Base-by-base conservation (phyloP, 2,113 vertebrate species). In the Myxocyprinus asiaticus region DNA sequence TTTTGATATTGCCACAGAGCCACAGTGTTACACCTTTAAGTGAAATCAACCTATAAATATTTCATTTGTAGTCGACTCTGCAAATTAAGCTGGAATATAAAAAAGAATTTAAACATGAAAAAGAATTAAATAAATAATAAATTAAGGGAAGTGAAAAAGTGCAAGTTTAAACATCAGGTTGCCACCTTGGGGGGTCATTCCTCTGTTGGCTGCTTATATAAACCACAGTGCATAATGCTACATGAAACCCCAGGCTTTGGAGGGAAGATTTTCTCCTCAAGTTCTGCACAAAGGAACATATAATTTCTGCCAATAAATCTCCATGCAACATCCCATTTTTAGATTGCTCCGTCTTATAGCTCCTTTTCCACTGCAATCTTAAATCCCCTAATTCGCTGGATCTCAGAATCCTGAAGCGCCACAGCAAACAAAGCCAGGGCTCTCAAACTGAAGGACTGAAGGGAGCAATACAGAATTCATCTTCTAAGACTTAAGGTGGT, bases 321-420 rank as follows among this genome's bases (percentile, higher is more conserved):
- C 84, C 86, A 88, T 87, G 83, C 85, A 85, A 85, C 82, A 87
- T 82, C 81, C 84, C 86, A 76, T 91, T 89, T 90, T 86, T 83
- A 84, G 88, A 88, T 88, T 82, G 74, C 79, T 87, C 66, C 85
- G 73, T 89, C 87, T 86, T 79, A 67, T 69, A 84, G 85, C 86
- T 84, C 86, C 80, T 85, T 88, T 89, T 88, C 85, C 89, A 84
- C 81, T 71, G 84, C 71, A 86, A 33, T 88, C 81, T 67, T 76
- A 88, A 92, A 91, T 69, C 90, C 91, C 86, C 76, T 88, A 91
- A 93, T 91, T 86, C 86, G 59, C 48, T 67, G 83, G 67, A 90
- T 89, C 82, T 86, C 65, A 63, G 84, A 89, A 88, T 86, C 86
- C 87, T 48, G 76, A 87, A 89, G 73, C 84, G 68, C 22, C 22